Conservation (phyloP, 2,113 vertebrate genomes). For the Scomber scombrus region DNA sequence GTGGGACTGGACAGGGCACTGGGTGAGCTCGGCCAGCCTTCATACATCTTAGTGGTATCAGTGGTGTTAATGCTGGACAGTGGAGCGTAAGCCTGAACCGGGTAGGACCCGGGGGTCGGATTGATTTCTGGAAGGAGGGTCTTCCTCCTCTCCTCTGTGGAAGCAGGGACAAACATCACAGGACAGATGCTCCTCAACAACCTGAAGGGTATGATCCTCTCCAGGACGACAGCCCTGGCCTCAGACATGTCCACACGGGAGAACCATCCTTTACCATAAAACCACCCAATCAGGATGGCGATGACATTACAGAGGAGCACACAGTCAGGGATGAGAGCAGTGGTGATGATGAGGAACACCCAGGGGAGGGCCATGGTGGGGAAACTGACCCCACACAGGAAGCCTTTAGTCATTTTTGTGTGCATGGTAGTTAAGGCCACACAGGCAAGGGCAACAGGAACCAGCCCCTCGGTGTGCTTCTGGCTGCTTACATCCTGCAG, state of each 20-base stretch:
- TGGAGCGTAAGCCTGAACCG: conserved; percentile 76
- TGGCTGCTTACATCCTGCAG: conserved; percentile 35
- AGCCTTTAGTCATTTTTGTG: conserved; percentile 73
- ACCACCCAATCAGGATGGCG: conserved; percentile 64
- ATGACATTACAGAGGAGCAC: conserved; percentile 74
- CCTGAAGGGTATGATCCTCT: conserved; percentile 72
- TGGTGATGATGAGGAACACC: conserved; percentile 68
- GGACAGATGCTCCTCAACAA: conserved; percentile 51
- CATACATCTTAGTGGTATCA: conserved; percentile 15
- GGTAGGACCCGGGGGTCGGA: conserved; percentile 78
- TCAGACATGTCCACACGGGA: conserved; percentile 70
- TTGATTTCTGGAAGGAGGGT: conserved; percentile 75
- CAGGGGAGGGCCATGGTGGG: conserved; percentile 75
- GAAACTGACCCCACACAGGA: conserved; percentile 76
- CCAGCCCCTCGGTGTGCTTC: conserved; percentile 51
- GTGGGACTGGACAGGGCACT: neutral
- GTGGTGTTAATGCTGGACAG: conserved; percentile 33
- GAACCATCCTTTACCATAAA: conserved; percentile 72
- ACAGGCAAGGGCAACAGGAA: conserved; percentile 69
- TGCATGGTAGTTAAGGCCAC: conserved; percentile 74
- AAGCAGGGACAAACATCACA: conserved; percentile 66
- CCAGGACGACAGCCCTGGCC: conserved; percentile 61
- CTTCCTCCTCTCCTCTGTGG: conserved; percentile 69
- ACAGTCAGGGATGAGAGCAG: conserved; percentile 57
- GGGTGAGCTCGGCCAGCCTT: conserved; percentile 64